phyloP scores from a whole-genome alignment of 2,797 vertebrate species.

The Eupleurogrammus muticus region DNA sequence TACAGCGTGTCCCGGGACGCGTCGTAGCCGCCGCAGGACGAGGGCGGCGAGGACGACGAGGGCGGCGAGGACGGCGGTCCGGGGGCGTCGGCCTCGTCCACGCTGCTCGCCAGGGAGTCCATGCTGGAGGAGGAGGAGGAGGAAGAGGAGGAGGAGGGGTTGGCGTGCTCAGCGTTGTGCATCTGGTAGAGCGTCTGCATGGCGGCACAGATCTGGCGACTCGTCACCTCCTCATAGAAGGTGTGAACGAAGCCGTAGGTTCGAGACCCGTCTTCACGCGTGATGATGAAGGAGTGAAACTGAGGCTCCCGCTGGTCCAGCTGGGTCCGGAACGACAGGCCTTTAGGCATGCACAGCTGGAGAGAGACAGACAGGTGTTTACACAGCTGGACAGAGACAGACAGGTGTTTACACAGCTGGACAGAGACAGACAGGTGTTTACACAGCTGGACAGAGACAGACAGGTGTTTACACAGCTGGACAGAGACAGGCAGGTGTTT shows the following conservation, averaged over 20 bases:
- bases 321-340: constrained; percentile 92
- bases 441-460: no score
- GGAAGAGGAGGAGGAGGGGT: constrained; percentile 84
- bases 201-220: constrained; percentile 90
- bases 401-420: no score
- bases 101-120: constrained; percentile 93
- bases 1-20: constrained; percentile 90
- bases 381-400: no score
- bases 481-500: no score
- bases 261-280: constrained; percentile 92
- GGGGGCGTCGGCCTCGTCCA: constrained; percentile 86
- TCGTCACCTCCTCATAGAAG: constrained; percentile 94
- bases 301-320: constrained; percentile 84
- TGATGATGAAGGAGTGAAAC: constrained; percentile 95
- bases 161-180: constrained; percentile 86
- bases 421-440: no score
- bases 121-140: constrained; percentile 92
- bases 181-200: constrained; percentile 95
- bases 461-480: no score
- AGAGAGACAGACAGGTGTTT: constrained; percentile 2
- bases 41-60: constrained; percentile 73
- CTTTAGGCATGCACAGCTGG: constrained; percentile 95
- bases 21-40: constrained; percentile 86
- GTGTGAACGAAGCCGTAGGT: constrained; percentile 94
- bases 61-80: constrained; percentile 46